These are phyloP conservation scores for Numenius arquata DNA, from an alignment of 2,113 vertebrate species.

Conservation along the genomic window DNA sequence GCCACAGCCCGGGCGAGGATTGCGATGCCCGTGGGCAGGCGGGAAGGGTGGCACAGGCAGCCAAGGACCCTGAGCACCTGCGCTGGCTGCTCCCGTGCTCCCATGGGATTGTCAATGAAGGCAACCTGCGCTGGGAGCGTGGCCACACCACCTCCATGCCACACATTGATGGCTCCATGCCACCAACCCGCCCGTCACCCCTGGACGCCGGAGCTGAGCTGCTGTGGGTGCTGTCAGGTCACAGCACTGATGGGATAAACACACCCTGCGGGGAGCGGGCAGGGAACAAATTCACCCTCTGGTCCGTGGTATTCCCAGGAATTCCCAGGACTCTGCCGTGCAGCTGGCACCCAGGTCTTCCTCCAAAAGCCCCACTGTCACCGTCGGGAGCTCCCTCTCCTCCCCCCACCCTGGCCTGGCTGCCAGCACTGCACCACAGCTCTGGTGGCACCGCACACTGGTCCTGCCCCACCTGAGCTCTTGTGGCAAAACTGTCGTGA, in stretches of 20 bases:
- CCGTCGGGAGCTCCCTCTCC: neutral
- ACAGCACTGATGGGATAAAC: rapidly evolving
- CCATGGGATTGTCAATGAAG: rapidly evolving
- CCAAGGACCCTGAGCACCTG: rapidly evolving
- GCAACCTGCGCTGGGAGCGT: neutral
- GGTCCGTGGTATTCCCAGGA: too few relatives aligned
- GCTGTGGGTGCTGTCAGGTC: neutral
- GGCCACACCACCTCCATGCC: rapidly evolving
- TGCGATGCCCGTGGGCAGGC: rapidly evolving
- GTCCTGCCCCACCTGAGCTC: neutral
- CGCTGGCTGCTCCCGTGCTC: rapidly evolving
- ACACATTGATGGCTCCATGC: rapidly evolving
- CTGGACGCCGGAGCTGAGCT: neutral
- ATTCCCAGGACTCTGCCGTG: neutral
- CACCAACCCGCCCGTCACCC: rapidly evolving
- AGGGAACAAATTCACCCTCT: neutral
- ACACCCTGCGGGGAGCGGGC: neutral
- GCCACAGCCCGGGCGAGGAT: rapidly evolving
- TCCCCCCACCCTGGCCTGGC: neutral
- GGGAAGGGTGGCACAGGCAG: rapidly evolving
- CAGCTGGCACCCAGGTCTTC: rapidly evolving
- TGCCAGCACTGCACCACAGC: neutral
- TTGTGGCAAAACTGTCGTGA: neutral
- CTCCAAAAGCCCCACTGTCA: neutral
- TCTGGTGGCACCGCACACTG: neutral